phyloP scores from a whole-genome alignment of 2,888 invertebrate genomes.

The Cheilosia variabilis region DNA sequence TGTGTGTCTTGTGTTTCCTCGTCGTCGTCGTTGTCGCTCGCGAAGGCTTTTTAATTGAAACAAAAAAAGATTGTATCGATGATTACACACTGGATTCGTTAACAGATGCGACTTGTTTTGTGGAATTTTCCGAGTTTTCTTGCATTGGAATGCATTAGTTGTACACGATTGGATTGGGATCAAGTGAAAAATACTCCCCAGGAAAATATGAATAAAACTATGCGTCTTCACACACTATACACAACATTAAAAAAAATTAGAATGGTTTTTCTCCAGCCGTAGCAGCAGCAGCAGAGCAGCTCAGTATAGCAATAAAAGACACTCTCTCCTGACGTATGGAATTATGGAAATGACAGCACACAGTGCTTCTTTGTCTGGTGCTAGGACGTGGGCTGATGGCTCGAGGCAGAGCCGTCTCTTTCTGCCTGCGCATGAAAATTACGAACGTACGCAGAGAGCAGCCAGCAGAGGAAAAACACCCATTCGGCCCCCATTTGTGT shows the following conservation, averaged over 20 bases:
- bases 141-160: slow-evolving; percentile 59
- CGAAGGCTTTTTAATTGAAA: slow-evolving; percentile 66
- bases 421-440: slow-evolving; percentile 73
- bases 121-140: slow-evolving; percentile 65
- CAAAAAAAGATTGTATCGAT: slow-evolving; percentile 55
- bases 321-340: slow-evolving; percentile 71
- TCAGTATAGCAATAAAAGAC: slow-evolving; percentile 51
- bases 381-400: slow-evolving; percentile 31
- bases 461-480: slow-evolving; percentile 60
- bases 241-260: slow-evolving; percentile 62
- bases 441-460: slow-evolving; percentile 66
- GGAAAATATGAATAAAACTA: slow-evolving; percentile 48
- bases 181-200: slow-evolving; percentile 42
- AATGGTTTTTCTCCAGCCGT: slow-evolving; percentile 71
- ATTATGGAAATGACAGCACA: slow-evolving; percentile 71
- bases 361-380: slow-evolving; percentile 65
- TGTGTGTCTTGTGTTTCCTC: slow-evolving; percentile 34
- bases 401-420: slow-evolving; percentile 66
- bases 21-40: slow-evolving; percentile 37
- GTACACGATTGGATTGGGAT: slow-evolving; percentile 41
- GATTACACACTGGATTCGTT: slow-evolving; percentile 53
- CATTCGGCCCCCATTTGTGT: slow-evolving; percentile 72
- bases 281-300: slow-evolving; percentile 49
- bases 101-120: slow-evolving; percentile 65
- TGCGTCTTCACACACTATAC: slow-evolving; percentile 59